These are phyloP conservation scores for Scaptomyza montana DNA, from an alignment of 1,140 invertebrate genomes.

Conservation along the genomic window DNA sequence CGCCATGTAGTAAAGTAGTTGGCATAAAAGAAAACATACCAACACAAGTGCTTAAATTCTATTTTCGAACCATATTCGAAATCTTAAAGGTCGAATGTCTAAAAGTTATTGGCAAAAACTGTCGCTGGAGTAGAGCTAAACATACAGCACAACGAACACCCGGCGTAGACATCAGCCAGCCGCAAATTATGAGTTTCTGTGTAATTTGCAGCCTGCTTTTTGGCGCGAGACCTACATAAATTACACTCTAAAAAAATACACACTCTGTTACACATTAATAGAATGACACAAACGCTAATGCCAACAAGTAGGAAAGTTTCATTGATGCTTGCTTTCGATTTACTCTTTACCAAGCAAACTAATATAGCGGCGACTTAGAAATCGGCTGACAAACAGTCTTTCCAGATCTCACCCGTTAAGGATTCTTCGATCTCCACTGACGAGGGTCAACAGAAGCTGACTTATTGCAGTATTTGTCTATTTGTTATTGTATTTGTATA, in stretches of 20 bases:
- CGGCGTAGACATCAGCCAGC: slow-evolving; percentile 5
- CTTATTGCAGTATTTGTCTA: no score
- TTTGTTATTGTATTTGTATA: no score
- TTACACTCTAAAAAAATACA: slow-evolving; percentile 27
- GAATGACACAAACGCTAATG: slow-evolving; percentile 10
- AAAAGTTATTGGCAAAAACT: slow-evolving; percentile 10
- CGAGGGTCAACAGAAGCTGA: no score
- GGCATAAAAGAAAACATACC: not conserved
- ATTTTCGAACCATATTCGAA: not conserved
- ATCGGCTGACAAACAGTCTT: no score
- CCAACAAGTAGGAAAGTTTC: not conserved
- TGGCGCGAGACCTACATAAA: slow-evolving; percentile 48
- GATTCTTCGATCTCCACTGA: no score
- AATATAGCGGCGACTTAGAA: no score
- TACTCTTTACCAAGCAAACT: not conserved
- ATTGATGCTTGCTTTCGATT: not conserved
- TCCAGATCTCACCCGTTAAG: no score
- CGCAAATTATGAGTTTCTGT: slow-evolving; percentile 42
- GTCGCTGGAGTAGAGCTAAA: slow-evolving; percentile 1
- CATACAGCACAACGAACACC: not conserved
- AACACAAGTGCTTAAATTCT: not conserved
- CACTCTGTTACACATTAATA: slow-evolving; percentile 3
- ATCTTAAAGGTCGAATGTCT: slow-evolving; percentile 4
- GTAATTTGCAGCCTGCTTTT: slow-evolving; percentile 43
- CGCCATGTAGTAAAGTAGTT: not conserved